Evolutionary conservation across 2,888 invertebrate species (phyloP), one percentile per base, ranked within the genome.

Genomic region (Pristionchus fissidentatus): DNA sequence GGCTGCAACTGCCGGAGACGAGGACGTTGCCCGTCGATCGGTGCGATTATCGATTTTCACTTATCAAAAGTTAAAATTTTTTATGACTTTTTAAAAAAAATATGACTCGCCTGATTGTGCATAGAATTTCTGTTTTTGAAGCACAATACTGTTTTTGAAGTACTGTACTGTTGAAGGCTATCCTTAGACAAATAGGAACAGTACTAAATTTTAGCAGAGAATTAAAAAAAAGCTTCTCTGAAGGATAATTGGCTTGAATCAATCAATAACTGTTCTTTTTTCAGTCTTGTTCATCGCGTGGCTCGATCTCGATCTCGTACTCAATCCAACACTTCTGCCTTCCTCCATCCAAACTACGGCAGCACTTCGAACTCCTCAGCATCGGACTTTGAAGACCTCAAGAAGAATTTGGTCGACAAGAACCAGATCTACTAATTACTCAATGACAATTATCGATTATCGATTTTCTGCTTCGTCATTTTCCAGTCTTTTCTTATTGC

Each of bases 341-440:
- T 81, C 80, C 46, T 81, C 80, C 80, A 81, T 62, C 80, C 80
- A 4, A 26, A 62, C 32, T 81, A 81, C 46, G 80, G 80, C 41
- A 38, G 38, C 13, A 60, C 62, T 10, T 43, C 62, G n/a, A 57
- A 79, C 57, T 79, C 79, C 0, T 81, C 80, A 0, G 60, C 80
- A 10, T 60, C 60, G 0, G 80, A 81, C 19, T 52, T 81, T 32
- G 62, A 62, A 41, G 62, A 81, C 32, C 10, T 62, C 10, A 62
- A 81, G 13, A 81, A 62, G 46, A 43, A 4, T 8, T 41, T 81
- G 2, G 46, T 62, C 38, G 26, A 38, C 4, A 79, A 57, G 41
- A 41, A 57, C 15, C 26, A n/a, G 41, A 70, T n/a, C 22, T n/a
- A 4, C 70, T 43, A 26, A 70, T 70, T 70, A 41, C 26, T 26